Conservation (phyloP, 2,797 vertebrate genomes). For the Acridotheres tristis region DNA sequence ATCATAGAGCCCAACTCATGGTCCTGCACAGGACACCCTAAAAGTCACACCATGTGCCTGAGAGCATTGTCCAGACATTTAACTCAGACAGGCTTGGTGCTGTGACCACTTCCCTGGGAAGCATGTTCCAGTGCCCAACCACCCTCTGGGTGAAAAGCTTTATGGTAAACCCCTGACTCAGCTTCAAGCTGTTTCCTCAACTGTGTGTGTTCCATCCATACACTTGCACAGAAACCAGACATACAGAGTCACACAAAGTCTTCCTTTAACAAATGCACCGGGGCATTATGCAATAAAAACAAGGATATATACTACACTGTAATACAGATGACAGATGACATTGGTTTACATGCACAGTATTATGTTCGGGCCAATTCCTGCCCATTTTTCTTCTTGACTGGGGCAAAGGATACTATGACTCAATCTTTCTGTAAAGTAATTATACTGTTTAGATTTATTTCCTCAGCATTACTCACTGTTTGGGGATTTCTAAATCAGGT, state of each 20-base stretch:
- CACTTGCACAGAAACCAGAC: slow-evolving; percentile 48
- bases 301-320: not conserved
- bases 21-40: not conserved
- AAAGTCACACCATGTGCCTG: not conserved
- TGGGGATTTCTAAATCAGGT: not conserved
- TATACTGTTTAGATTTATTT: slow-evolving; percentile 40
- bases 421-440: not conserved
- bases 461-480: not conserved
- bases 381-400: not conserved
- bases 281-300: slow-evolving; percentile 29
- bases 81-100: not conserved
- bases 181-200: not conserved
- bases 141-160: not conserved
- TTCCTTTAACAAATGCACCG: slow-evolving; percentile 24
- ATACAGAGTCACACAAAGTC: slow-evolving; percentile 10
- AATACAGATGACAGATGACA: not conserved
- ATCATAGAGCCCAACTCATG: not conserved
- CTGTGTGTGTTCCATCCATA: slow-evolving; percentile 52
- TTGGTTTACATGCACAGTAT: not conserved
- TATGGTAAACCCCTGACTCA: not conserved
- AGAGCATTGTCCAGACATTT: not conserved
- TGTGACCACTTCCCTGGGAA: not conserved
- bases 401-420: not conserved
- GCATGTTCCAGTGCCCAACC: not conserved
- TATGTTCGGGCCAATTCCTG: not conserved